Evolutionary conservation across 1,140 invertebrate genomes (phyloP), one percentile per base, ranked within the genome.

Genomic region (Amyelois transitella): DNA sequence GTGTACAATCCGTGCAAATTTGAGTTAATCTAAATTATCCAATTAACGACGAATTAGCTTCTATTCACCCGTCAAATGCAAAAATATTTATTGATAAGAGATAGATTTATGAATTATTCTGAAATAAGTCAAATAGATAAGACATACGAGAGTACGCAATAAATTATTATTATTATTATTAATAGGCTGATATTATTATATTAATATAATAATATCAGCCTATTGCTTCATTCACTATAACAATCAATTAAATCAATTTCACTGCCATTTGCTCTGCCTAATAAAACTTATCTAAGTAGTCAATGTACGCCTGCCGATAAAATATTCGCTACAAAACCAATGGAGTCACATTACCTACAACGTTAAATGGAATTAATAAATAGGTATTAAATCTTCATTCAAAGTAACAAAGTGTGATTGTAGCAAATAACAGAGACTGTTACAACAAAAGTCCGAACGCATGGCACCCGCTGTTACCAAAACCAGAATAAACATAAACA

Each of bases 21-120:
- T 25, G 45, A 43, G 45, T 55, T 43, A 55, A 50, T 50, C 45
- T 19, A 50, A 19, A 18, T 21, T 55, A 55, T 43, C 53, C 32
- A 20, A 28, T 43, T 18, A 19, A 28, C 43, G 22, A 24, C 44
- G 24, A 17, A 21, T 32, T 28, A 12, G 25, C 25, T 22, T 24
- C 44, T 47, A 54, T 21, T 54, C 22, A 54, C 24, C 32, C 32
- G 32, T 38, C 32, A 38, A 38, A 38, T 38, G 12, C 12, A 5
- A 14, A 38, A 14, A 14, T 14, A 38, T 38, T 14, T 38, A 6
- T 12, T 38, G 32, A 38, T 38, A 38, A 38, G n/a, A 14, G 32
- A 2, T 2, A 12, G 32, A 38, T 38, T 38, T 14, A 38, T 38
- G 17, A n/a, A 14, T 12, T 38, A 6, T 2, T 2, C 12, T 14